A percentile compares a stretch with the other conserved stretches of the same genome.
phyloP scores from a whole-genome alignment of 2,797 vertebrate genomes.

The Odontamblyopus rebecca region DNA sequence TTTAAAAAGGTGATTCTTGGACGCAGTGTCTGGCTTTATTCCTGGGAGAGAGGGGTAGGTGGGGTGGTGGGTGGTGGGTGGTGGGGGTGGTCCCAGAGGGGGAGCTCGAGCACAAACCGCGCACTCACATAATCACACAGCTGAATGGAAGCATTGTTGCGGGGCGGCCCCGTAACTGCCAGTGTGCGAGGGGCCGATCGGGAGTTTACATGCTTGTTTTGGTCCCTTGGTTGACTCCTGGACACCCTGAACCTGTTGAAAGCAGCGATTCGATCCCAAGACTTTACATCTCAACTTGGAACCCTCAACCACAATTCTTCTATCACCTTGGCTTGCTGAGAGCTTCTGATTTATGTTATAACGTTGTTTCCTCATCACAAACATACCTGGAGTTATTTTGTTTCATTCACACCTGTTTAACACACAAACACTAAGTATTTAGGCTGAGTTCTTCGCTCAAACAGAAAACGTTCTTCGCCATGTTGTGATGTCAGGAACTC shows the following conservation, averaged over 20 bases:
- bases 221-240: constrained; percentile 42
- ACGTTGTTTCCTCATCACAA: too few species aligned
- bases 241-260: constrained; percentile 43
- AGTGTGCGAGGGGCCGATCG: constrained; percentile 40
- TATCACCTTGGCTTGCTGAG: constrained; percentile 9
- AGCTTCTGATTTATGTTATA: not conserved
- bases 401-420: too few species aligned
- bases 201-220: constrained; percentile 57
- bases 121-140: constrained; percentile 62
- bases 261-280: constrained; percentile 28
- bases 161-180: constrained; percentile 40
- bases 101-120: constrained; percentile 53
- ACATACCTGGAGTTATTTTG: too few species aligned
- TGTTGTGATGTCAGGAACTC: too few species aligned
- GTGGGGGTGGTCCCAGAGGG: constrained; percentile 50
- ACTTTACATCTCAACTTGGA: constrained; percentile 13
- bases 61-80: constrained; percentile 5
- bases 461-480: too few species aligned
- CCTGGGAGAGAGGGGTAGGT: constrained; percentile 49
- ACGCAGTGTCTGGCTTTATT: constrained; percentile 65
- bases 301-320: constrained; percentile 22
- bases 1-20: constrained; percentile 77
- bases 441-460: too few species aligned
- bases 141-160: constrained; percentile 63
- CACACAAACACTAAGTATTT: too few species aligned